Evolutionary conservation across 2,113 vertebrate genomes (phyloP), one percentile per base, ranked within the genome.

Genomic region (Odontophorus gujanensis): DNA sequence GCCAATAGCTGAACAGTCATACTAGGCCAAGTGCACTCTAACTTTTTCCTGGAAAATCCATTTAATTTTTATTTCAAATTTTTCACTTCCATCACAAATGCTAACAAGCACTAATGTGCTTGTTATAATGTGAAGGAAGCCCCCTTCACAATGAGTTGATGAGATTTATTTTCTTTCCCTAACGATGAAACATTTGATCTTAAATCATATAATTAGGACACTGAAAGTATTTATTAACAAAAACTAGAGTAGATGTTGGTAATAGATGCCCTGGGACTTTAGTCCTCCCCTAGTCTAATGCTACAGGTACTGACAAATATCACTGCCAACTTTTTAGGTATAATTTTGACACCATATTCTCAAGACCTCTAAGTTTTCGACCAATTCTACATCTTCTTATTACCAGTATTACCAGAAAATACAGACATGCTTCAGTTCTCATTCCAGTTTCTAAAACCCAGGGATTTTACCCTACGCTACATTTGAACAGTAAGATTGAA

Each of bases 361-460:
- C 22, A 45, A n/a, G 21, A 25, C 3, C 32, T 30, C 20, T 6
- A 30, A 30, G 12, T 11, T 78, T 80, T 89, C 55, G 2, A 50
- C 5, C 3, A 55, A 21, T 77, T 65, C n/a, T 63, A 19, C 28
- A 67, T 30, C 14, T 69, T 50, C 58, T 47, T 43, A 0, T 12
- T 55, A 21, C 32, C 17, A 43, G 11, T 28, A 47, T 50, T 90
- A 84, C 47, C 25, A 86, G 38, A 67, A 47, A 77, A 21, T 8
- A 36, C 9, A 50, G 18, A 34, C 12, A 36, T 0, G 0, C 10
- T 61, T 14, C 59, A 57, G 28, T 43, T 81, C 30, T 22, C 36
- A n/a, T 0, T 32, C 18, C 6, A 25, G 4, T 19, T 76, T 80
- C 68, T 30, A 58, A 71, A 66, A 2, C 3, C 5, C 14, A 12